Base-by-base conservation (phyloP, 2,797 vertebrate genomes). In the Dryobates pubescens region DNA sequence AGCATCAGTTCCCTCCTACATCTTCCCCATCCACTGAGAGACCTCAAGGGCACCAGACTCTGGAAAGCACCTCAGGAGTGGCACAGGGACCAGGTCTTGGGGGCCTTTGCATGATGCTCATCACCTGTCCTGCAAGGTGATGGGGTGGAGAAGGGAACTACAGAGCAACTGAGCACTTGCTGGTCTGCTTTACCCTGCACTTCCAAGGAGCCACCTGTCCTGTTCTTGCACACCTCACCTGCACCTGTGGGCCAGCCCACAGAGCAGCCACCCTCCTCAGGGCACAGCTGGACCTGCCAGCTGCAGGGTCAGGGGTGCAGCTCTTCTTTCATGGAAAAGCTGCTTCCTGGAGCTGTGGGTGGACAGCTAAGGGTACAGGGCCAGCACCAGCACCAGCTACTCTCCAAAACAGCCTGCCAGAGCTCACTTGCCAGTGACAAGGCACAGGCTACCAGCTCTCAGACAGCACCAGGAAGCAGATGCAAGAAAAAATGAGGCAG, bases 131-230 rank as follows among this genome's bases (percentile, higher is more conserved):
- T 51, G 34, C 49, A 17, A 7, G 36, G 57, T 57, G 84, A 57
- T 0, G 3, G 29, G 2, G 18, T 27, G 10, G 24, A 61, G 19
- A 10, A 30, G 26, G 54, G 11, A 22, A 51, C 75, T 10, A 8
- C 8, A 54, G 27, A 56, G 56, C 0, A 43, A 45, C 45, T 7
- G 61, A 76, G 65, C 41, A 34, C 20, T 22, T 0, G 0, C 71
- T 69, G 59, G 20, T 26, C 19, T 75, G 64, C 80, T 36, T 32
- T 69, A 77, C 32, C 27, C 41, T 24, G 32, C 29, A 22, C 13
- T 10, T 10, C 12, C 19, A 18, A 18, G 32, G 32, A 54, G n/a
- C 32, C 17, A 18, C 34, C 59, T 34, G 32, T 18, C 15, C 51
- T 54, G 51, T 62, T 57, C 63, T 53, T 12, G 2, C 30, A 51